Conservation (phyloP, 2,797 vertebrate genomes). For the Galaxias olidus region DNA sequence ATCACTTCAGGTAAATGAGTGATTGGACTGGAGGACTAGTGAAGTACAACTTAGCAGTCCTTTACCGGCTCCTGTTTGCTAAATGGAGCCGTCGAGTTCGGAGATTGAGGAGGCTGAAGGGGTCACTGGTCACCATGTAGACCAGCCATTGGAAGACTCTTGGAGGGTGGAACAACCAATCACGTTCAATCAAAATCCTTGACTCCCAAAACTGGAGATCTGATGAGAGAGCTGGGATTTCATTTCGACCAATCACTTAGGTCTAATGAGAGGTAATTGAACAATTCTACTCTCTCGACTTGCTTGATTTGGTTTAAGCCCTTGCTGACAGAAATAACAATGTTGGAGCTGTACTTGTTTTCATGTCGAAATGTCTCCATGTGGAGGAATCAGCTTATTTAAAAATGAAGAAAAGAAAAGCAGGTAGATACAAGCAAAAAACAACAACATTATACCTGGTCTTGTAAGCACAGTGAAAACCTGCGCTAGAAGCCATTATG, state of each 20-base stretch:
- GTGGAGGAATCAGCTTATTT: not conserved
- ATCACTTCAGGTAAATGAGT: slow-evolving; percentile 80
- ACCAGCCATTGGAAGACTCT: slow-evolving; percentile 66
- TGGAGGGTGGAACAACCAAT: slow-evolving; percentile 64
- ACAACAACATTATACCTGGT: not conserved
- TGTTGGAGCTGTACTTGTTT: slow-evolving; percentile 55
- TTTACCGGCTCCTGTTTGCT: slow-evolving; percentile 75
- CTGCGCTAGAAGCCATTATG: too few species aligned
- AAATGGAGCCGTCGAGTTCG: slow-evolving; percentile 72
- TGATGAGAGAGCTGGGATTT: slow-evolving; percentile 60
- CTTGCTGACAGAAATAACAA: slow-evolving; percentile 59
- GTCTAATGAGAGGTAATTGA: slow-evolving; percentile 65
- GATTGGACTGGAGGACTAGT: slow-evolving; percentile 76
- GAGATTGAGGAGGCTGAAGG: slow-evolving; percentile 73
- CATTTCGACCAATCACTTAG: slow-evolving; percentile 69
- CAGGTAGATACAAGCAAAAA: not conserved
- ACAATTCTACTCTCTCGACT: slow-evolving; percentile 63
- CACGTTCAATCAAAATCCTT: slow-evolving; percentile 61
- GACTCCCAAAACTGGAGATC: slow-evolving; percentile 59
- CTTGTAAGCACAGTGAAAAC: too few species aligned
- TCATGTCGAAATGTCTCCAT: slow-evolving; percentile 30
- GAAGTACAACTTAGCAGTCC: slow-evolving; percentile 77
- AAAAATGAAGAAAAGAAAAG: not conserved
- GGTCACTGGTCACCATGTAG: slow-evolving; percentile 58
- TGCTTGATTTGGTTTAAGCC: slow-evolving; percentile 65